These are phyloP conservation scores for Drosophila ironensis DNA, from an alignment of 1,140 invertebrate species.

Conservation along the genomic window DNA sequence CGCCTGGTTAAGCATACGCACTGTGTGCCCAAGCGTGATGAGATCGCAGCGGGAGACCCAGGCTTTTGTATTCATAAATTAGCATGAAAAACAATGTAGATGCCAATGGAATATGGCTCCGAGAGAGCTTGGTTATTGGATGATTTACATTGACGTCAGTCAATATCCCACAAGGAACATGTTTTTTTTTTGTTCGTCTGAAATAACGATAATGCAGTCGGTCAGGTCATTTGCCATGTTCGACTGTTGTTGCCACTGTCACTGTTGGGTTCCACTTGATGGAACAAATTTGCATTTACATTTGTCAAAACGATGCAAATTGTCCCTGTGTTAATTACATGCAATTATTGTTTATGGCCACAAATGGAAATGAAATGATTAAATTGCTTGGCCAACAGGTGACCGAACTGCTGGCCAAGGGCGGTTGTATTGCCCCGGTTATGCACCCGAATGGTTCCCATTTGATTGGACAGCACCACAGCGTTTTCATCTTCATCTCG, in stretches of 20 bases:
- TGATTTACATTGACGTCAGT: constrained; percentile 27
- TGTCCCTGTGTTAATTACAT: constrained; percentile 27
- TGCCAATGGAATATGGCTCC: too few relatives aligned
- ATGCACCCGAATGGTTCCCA: background rate
- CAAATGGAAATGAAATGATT: constrained; percentile 36
- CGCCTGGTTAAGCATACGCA: constrained; percentile 63
- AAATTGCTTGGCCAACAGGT: constrained; percentile 22
- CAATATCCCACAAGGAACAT: too few relatives aligned
- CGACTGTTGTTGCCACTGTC: too few relatives aligned
- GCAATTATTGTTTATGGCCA: constrained; percentile 30
- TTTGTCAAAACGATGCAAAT: constrained; percentile 3
- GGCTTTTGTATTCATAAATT: constrained; percentile 48
- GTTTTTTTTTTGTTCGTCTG: too few relatives aligned
- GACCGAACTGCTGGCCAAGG: background rate
- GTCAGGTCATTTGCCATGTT: too few relatives aligned
- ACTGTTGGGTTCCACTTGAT: background rate
- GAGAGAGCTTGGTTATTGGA: background rate
- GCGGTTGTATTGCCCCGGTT: background rate
- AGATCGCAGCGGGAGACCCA: background rate
- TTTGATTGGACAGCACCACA: constrained; percentile 34
- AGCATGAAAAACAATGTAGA: constrained; percentile 24
- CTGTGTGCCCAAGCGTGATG: constrained; percentile 38
- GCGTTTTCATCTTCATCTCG: background rate
- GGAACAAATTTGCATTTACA: constrained; percentile 12
- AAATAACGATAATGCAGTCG: constrained; percentile 8